Base-by-base conservation (phyloP, 2,797 vertebrate species). In the Margarornis squamiger region DNA sequence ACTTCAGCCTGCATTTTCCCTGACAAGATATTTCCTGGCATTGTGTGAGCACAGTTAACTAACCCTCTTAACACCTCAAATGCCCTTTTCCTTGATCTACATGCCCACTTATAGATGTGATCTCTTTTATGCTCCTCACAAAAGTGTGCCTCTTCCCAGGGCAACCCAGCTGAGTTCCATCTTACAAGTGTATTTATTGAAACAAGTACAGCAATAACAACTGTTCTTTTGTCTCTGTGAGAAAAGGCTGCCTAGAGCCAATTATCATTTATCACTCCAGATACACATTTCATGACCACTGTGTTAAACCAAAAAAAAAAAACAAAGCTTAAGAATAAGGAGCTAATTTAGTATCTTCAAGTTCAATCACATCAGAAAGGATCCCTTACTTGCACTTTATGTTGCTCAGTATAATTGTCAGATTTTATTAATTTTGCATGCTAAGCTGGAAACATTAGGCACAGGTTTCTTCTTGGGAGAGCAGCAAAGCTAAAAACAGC, bases 401-500 rank as follows among this genome's bases (percentile, higher is more conserved):
- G 76, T 77, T 86, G 43, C 66, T 94, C 83, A 11, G 73, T 61
- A 68, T 96, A 80, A 88, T 94, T 96, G 91, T 95, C 88, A 68
- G 73, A 49, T 94, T 90, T 93, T 96, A 95, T 78, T 96, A 92
- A 97, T 96, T 96, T 95, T 86, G 81, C 96, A 96, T 92, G 88
- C 94, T 88, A 94, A 95, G 82, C 76, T 90, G 63, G 73, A 87
- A 78, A 93, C 88, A 54, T 91, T 68, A 94, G 83, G 90, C 78
- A 94, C 79, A 89, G 82, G 80, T 85, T 96, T 36, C 39, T 97
- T 93, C 76, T 91, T 88, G 46, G 61, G 88, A 90, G 70, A 97
- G 75, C 70, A 86, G 81, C 82, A 89, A 95, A 93, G 93, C 96
- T 97, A 96, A 97, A 97, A 97, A 96, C 95, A 97, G 96, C 82